Conservation (phyloP, 2,797 vertebrate genomes). For the Microchirus variegatus region DNA sequence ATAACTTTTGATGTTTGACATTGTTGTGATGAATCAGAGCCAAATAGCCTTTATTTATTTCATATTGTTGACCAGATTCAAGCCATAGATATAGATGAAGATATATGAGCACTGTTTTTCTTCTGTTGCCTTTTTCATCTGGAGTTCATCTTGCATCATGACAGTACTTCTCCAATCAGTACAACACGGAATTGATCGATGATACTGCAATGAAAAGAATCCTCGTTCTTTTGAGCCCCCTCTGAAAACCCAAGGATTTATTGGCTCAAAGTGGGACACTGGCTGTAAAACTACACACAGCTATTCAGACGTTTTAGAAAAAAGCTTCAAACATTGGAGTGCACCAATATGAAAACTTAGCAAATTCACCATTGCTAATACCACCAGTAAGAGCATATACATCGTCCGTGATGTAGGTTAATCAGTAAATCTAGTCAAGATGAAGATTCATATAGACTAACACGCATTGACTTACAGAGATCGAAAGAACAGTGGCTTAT, state of each 20-base stretch:
- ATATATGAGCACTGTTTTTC: too few relatives aligned
- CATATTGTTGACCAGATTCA: too few relatives aligned
- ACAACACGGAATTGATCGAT: not conserved
- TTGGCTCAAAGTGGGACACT: slow-evolving; percentile 63
- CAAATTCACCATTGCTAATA: too few relatives aligned
- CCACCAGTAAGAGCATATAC: not conserved
- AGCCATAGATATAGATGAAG: too few relatives aligned
- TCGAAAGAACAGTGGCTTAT: slow-evolving; percentile 90
- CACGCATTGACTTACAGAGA: slow-evolving; percentile 85
- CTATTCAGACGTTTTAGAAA: slow-evolving; percentile 48
- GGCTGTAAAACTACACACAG: slow-evolving; percentile 35
- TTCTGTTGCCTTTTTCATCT: too few relatives aligned
- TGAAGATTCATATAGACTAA: slow-evolving; percentile 46
- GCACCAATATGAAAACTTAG: too few relatives aligned
- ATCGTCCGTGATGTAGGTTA: slow-evolving; percentile 30
- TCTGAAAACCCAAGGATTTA: slow-evolving; percentile 24
- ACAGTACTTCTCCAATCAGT: not conserved
- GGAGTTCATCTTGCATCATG: not conserved
- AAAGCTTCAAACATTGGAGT: slow-evolving; percentile 19
- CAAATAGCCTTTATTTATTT: too few relatives aligned
- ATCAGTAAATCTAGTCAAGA: slow-evolving; percentile 56
- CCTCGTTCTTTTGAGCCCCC: slow-evolving; percentile 37
- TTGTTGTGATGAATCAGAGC: too few relatives aligned
- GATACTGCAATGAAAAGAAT: slow-evolving; percentile 51
- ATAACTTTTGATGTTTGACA: too few relatives aligned